Evolutionary conservation across 2,888 invertebrate genomes (phyloP), one percentile per base, ranked within the genome.

Genomic region (Cantharis rufa): DNA sequence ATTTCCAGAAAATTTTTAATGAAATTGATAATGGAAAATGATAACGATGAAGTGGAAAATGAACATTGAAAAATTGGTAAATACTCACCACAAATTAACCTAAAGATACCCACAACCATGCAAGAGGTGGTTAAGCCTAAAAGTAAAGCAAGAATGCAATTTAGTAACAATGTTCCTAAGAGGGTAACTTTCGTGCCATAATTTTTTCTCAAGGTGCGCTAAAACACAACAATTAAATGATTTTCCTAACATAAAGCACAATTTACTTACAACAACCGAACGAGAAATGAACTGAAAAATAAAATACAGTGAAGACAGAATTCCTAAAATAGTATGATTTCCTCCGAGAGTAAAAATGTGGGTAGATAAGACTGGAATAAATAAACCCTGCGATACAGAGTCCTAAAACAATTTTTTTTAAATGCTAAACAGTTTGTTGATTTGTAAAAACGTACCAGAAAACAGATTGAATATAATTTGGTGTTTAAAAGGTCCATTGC

Each of bases 141-240:
- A 15, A 87, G 74, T 71, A 88, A 83, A 82, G 92, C 91, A 48
- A 89, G 88, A 62, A 88, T 27, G 78, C 90, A 86, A 82, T 90
- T 89, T 48, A 90, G 82, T 15, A 90, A 71, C 72, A 91, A 83
- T 72, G 90, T 89, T 70, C 89, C 81, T 24, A 89, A 85, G 64
- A 92, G 84, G 79, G 91, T 88, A 68, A 83, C 82, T 86, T 89
- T 90, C 80, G 91, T 87, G 64, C 92, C 92, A 85, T 90, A 90
- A 73, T 90, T 82, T 81, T 92, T 92, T 86, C 91, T 91, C 82
- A 91, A 88, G 83, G 90, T 91, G 62, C 91, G 92, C 92, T 92
- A 87, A 81, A 90, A 90, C 13, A 21, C n/a, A 18, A 24, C n/a
- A 21, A 7, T 66, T 74, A 11, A 15, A 10, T 15, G 62, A 68